Base-by-base conservation (phyloP, 2,797 vertebrate genomes). In the Anniella stebbinsi region DNA sequence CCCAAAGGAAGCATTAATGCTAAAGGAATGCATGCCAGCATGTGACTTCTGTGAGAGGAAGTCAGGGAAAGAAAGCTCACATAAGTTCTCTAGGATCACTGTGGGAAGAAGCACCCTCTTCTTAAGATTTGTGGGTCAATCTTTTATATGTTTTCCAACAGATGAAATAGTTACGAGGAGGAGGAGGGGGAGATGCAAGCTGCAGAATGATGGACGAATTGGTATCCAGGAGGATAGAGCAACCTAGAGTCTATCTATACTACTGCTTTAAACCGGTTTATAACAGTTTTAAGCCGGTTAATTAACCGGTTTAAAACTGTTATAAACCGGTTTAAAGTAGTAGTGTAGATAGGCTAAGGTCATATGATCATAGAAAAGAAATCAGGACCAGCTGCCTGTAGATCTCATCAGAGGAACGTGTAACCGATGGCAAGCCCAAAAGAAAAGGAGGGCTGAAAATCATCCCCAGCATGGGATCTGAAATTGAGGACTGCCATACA, bases 1-100 rank as follows among this genome's bases (percentile, higher is more conserved):
- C 97, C 97, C 96, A 92, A 88, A 95, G 97, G 96, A 96, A 95
- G 93, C 95, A 93, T 96, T 95, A 96, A 94, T 95, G 93, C 90
- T 87, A 88, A 91, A 97, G 96, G 97, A 97, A 97, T 97, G 96
- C 94, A 92, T 95, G 89, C 93, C 93, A 93, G 93, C 13, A 36
- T 94, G 93, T 91, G 96, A 91, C 41, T 84, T 76, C 78, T 86
- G 83, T 54, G 90, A 89, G 93, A 93, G 94, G 87, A 95, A 88
- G 92, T 76, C 89, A 21, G n/a, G 75, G 28, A 54, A 23, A 33
- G 28, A 69, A 48, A 33, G 69, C n/a, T 13, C 85, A 88, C 91
- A 91, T 91, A 91, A 91, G 78, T 94, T 94, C 92, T 95, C 89
- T 67, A 91, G 94, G 88, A 94, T 84, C 94, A 92, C 84, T 93